Evolutionary conservation across 2,797 vertebrate species (phyloP).

Genomic region (Smutsia temminckii): DNA sequence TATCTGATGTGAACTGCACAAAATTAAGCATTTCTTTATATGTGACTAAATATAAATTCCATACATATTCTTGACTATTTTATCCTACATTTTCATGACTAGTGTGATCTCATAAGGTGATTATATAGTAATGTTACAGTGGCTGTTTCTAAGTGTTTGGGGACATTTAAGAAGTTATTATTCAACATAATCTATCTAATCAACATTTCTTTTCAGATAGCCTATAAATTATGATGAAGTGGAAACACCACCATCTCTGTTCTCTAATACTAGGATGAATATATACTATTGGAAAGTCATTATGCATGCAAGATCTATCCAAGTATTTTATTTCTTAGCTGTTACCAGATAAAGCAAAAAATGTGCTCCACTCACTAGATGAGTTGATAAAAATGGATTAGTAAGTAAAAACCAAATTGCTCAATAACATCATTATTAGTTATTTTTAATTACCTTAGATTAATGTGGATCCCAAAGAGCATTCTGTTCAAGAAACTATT

Average conservation of each 20-base stretch:
- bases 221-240: neutral
- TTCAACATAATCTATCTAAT: neutral
- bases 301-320: neutral
- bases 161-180: neutral
- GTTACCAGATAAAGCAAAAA: neutral
- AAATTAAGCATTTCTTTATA: conserved; percentile 3
- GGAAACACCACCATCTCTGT: neutral
- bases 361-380: neutral
- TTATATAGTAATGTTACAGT: neutral
- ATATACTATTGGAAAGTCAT: neutral
- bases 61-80: neutral
- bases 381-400: conserved; percentile 23
- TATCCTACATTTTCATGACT: neutral
- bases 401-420: neutral
- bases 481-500: conserved; percentile 23
- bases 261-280: neutral
- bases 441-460: neutral
- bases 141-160: neutral
- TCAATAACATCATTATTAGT: neutral
- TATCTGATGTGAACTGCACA: neutral
- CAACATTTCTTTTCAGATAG: neutral
- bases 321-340: conserved; percentile 35
- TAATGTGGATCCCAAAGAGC: neutral
- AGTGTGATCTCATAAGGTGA: neutral
- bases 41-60: neutral